Conservation (phyloP, 2,888 invertebrate genomes). For the Chalcis sispes region DNA sequence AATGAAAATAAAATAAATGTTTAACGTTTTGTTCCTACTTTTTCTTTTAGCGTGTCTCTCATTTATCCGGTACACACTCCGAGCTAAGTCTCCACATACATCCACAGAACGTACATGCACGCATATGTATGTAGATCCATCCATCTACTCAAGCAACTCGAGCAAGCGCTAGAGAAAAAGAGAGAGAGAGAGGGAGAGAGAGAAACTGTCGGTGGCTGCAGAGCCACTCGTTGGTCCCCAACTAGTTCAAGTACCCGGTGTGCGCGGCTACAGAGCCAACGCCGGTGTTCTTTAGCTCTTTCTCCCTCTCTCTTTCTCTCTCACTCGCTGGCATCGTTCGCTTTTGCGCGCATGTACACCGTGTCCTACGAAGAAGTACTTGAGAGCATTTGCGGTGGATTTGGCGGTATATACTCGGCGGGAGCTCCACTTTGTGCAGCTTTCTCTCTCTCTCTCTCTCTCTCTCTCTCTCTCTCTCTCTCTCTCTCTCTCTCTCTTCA, state of each 20-base stretch:
- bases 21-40: no score
- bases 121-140: not conserved
- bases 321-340: no score
- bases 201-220: constrained; percentile 5
- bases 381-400: constrained; percentile 76
- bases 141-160: not conserved
- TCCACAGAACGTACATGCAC: not conserved
- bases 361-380: constrained; percentile 64
- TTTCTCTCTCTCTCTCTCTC: constrained; percentile 37
- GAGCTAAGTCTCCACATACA: not conserved
- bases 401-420: constrained; percentile 70
- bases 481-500: constrained; percentile 15
- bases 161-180: not conserved
- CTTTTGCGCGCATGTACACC: not conserved
- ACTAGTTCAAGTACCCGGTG: constrained; percentile 75
- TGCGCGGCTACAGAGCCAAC: constrained; percentile 73
- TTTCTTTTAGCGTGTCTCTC: no score
- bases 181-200: constrained; percentile 39
- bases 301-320: no score
- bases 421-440: constrained; percentile 64
- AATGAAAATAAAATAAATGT: no score
- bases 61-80: not conserved
- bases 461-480: constrained; percentile 39
- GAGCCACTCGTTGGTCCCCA: constrained; percentile 74
- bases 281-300: no score